Base-by-base conservation (phyloP, 2,888 invertebrate genomes). In the Drosophila pegasa region DNA sequence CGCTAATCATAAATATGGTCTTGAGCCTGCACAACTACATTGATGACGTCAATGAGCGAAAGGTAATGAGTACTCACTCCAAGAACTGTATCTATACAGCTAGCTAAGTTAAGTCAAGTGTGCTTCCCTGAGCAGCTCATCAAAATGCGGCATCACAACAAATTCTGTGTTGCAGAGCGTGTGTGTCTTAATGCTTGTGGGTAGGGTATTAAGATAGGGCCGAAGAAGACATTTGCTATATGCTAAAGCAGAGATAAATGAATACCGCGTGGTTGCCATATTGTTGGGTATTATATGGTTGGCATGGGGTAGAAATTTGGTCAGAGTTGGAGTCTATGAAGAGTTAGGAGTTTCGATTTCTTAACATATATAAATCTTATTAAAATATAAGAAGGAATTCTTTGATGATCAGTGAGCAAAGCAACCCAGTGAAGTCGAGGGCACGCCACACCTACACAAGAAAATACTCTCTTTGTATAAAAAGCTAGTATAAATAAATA, bases 11-110 rank as follows among this genome's bases (percentile, higher is more conserved):
- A 35, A 68, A 76, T 5, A 43, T 83, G 81, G 87, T 62, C 20
- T 57, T 83, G 55, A 83, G 83, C 45, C 74, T 86, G 10, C 74
- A 86, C 59, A 81, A 83, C 56, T 76, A 68, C 58, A 71, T 83
- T 16, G 68, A 71, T 38, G 75, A 62, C 25, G 47, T 3, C 14
- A 71, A 60, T 12, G 80, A 71, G 22, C 43, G 71, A 43, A 51
- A 86, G 80, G 84, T 82, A 79, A 80, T 33, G 20, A 35, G n/a
- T n/a, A 35, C 7, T 4, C 7, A 3, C 14, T 3, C 14, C 38
- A 37, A 8, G 0, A 37, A 3, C 16, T 8, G 7, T 3, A 37
- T 16, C 16, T n/a, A n/a, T n/a, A n/a, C n/a, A n/a, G n/a, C n/a
- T 1, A 37, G 37, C 16, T 8, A n/a, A 14, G 33, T 33, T 33